A percentile compares a stretch with the other conserved stretches of the same genome.
These are phyloP conservation scores for Clistopyga incitator DNA, from an alignment of 2,888 invertebrate species.

Conservation along the genomic window DNA sequence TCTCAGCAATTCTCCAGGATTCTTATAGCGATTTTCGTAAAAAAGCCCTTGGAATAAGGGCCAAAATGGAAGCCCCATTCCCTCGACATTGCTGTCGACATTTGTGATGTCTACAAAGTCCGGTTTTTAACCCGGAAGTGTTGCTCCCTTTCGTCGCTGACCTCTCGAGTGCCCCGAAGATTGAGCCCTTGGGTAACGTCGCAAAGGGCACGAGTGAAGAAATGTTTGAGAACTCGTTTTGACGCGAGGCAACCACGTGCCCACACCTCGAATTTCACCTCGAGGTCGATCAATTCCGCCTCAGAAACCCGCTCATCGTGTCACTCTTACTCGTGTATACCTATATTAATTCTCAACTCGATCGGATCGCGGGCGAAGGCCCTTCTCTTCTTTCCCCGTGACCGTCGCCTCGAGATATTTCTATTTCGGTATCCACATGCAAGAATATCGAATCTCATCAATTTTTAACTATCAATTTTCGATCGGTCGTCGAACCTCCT, in stretches of 20 bases:
- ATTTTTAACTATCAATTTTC: conserved; percentile 50
- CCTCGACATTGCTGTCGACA: not conserved
- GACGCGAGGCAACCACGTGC: conserved; percentile 82
- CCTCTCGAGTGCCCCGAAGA: conserved; percentile 73
- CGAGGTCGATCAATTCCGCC: conserved; percentile 63
- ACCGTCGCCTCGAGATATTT: conserved; percentile 28
- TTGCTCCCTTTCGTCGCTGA: conserved; percentile 69
- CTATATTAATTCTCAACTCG: not conserved
- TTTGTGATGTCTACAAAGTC: conserved; percentile 69
- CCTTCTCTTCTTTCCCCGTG: not conserved
- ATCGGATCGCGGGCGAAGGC: not conserved
- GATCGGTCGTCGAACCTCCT: conserved; percentile 40
- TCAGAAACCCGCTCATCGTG: not conserved
- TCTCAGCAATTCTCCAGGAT: no score
- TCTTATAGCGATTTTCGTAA: no score
- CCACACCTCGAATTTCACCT: conserved; percentile 72
- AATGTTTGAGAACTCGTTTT: conserved; percentile 80
- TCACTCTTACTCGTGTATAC: not conserved
- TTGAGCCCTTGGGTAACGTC: conserved; percentile 27
- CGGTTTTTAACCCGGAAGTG: conserved; percentile 81
- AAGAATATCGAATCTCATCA: conserved; percentile 42
- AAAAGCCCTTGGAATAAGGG: no score
- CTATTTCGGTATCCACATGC: not conserved
- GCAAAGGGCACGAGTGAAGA: conserved; percentile 29
- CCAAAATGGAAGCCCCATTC: not conserved